Evolutionary conservation across 2,888 invertebrate genomes (phyloP), one percentile per base, ranked within the genome.

Genomic region (Graphium colonna): DNA sequence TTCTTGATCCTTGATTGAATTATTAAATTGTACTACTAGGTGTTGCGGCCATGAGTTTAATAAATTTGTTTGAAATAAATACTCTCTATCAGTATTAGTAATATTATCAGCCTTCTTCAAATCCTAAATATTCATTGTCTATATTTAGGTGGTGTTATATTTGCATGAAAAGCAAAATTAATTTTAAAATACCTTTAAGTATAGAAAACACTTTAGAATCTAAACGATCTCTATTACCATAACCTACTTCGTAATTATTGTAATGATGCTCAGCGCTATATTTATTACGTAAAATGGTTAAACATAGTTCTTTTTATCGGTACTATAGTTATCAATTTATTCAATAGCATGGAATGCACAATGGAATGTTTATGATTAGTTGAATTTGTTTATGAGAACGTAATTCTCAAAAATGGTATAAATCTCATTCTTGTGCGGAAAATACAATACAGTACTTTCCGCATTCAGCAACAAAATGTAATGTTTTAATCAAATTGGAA

Each of bases 311-410:
- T 38, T 43, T 5, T n/a, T 47, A 42, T 42, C n/a, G 43, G 28
- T 43, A 28, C 3, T 26, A 16, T 13, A 51, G 58, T 54, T 54
- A 56, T 51, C 53, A 51, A 58, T 58, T 64, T 59, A 52, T 62
- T 61, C 59, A 60, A 64, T 50, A 63, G 82, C 82, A 83, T 82
- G n/a, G 69, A 78, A 84, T 83, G 83, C 79, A 75, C 67, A 57
- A 63, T 41, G 13, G 41, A 28, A 21, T 40, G 12, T 39, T 40
- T 21, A 18, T 39, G 18, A 48, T 36, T 38, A 52, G 26, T 9
- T 62, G 31, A 43, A 55, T 56, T 50, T 61, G 65, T 65, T 77
- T 79, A 82, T 80, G 77, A 78, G 79, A 69, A 75, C 68, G 31
- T 59, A 71, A 51, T 51, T 51, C 48, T 57, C 42, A 49, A 44